Evolutionary conservation across 2,797 vertebrate genomes (phyloP).

Genomic region (Eulemur coronatus): DNA sequence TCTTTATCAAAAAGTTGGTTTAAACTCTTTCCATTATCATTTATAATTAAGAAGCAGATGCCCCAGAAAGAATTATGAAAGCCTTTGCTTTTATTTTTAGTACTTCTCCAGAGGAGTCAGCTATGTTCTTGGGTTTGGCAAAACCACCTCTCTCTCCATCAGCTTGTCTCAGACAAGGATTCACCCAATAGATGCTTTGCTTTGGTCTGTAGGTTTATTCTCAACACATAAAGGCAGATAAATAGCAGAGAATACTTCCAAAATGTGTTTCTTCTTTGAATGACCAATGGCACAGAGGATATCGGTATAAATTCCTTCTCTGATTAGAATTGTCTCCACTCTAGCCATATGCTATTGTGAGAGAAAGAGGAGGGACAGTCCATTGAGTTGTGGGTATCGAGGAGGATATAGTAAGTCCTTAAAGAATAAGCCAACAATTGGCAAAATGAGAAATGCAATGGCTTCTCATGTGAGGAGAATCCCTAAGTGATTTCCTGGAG

Average conservation of each 20-base stretch:
- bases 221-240: not conserved
- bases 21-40: conserved; percentile 40
- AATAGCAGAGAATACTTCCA: not conserved
- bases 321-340: not conserved
- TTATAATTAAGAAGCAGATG: conserved; percentile 33
- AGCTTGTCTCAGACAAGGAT: not conserved
- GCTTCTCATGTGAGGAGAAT: not conserved
- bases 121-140: not conserved
- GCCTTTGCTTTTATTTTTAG: not conserved
- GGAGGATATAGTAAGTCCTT: not conserved
- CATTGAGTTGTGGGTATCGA: not conserved
- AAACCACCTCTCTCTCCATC: not conserved
- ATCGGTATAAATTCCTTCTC: not conserved
- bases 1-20: conserved; percentile 54
- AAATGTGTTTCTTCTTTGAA: not conserved
- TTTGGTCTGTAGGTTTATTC: conserved; percentile 23
- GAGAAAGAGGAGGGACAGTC: not conserved
- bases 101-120: not conserved
- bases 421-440: not conserved
- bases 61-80: conserved; percentile 30
- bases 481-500: not conserved
- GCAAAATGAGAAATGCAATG: not conserved
- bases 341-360: not conserved
- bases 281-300: not conserved
- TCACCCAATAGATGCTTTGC: not conserved